phyloP scores from a whole-genome alignment of 2,113 vertebrate genomes.

The Mystacornis crossleyi region DNA sequence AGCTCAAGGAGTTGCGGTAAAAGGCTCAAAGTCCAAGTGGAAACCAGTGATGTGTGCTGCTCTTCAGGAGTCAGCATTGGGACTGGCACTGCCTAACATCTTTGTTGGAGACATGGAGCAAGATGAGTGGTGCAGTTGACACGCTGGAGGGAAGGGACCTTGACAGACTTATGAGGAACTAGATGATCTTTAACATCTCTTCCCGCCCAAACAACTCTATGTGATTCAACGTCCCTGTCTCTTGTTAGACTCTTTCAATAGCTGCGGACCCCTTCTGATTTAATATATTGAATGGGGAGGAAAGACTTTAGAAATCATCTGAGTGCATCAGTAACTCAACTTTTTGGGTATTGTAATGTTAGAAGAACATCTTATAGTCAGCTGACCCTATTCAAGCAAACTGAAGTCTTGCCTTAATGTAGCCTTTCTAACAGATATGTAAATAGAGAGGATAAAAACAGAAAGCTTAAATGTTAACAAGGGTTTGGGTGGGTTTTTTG shows the following conservation, averaged over 20 bases:
- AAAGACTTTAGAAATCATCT: conserved; percentile 15
- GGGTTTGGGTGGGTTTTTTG: neutral
- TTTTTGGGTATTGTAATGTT: neutral
- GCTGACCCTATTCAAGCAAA: neutral
- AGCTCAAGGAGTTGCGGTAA: fast-evolving
- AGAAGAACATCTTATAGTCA: neutral
- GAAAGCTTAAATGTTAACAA: neutral
- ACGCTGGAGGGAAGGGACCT: neutral
- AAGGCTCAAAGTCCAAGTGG: neutral
- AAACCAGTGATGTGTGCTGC: neutral
- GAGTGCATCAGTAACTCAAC: neutral
- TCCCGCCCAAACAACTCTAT: neutral
- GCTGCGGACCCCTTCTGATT: neutral
- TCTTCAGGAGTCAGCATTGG: neutral
- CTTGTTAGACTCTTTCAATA: neutral
- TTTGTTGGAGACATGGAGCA: neutral
- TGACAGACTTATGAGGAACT: neutral
- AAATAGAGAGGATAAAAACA: neutral
- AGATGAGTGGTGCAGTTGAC: neutral
- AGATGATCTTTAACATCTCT: neutral
- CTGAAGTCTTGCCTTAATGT: neutral
- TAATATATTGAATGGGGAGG: neutral
- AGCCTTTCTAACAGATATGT: neutral
- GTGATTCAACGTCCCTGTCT: neutral
- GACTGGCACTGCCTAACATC: neutral